Evolutionary conservation across 2,888 invertebrate genomes (phyloP).

Genomic region (Conistra vaccinii): DNA sequence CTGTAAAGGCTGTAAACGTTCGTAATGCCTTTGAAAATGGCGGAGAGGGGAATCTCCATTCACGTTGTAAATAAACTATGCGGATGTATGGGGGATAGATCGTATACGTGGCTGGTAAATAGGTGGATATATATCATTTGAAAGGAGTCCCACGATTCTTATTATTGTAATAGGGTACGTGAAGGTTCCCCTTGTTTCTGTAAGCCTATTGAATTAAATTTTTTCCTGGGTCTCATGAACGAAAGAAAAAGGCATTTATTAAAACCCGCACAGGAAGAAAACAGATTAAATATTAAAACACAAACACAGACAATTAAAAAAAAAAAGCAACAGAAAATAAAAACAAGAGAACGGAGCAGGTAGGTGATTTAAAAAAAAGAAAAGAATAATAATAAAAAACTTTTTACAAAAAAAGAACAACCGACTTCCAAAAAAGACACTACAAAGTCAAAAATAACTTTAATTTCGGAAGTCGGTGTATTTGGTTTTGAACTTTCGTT

Average conservation of each 20-base stretch:
- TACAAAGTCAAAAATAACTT: too few relatives aligned
- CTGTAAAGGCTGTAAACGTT: constrained; percentile 41
- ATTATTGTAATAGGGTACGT: constrained; percentile 6
- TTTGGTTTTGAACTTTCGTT: too few relatives aligned
- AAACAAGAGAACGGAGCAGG: too few relatives aligned
- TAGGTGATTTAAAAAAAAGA: too few relatives aligned
- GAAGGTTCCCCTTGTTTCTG: background rate
- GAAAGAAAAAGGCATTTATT: background rate
- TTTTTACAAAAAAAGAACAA: too few relatives aligned
- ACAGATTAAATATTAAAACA: background rate
- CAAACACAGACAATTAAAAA: background rate
- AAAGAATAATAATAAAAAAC: too few relatives aligned
- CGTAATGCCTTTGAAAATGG: constrained; percentile 50
- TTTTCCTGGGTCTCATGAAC: background rate
- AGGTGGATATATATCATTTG: background rate
- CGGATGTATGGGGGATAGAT: constrained; percentile 15
- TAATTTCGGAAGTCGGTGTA: too few relatives aligned
- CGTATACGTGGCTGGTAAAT: background rate
- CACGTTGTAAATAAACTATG: constrained; percentile 38
- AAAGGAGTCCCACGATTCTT: background rate
- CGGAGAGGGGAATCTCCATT: constrained; percentile 53
- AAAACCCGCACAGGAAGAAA: background rate
- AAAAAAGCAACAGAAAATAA: background rate
- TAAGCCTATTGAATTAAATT: background rate
- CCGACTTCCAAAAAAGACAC: too few relatives aligned